Percentiles rank a stretch among this genome's conserved stretches.
Evolutionary conservation across 2,113 vertebrate species (phyloP).

Genomic region (Hystrix brachyura): DNA sequence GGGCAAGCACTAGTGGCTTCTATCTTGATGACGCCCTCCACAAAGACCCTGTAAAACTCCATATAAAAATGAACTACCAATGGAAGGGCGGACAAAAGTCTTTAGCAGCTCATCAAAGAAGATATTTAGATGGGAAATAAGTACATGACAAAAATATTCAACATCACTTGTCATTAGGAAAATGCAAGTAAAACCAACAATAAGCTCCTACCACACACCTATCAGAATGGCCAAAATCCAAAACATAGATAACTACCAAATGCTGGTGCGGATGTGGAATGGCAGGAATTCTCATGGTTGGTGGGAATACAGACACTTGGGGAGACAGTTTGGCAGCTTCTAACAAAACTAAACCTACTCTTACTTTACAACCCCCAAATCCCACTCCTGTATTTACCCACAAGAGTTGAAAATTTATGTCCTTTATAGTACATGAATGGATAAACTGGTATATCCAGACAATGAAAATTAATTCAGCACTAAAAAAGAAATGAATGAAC

Average conservation of each 20-base stretch:
- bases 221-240: not conserved
- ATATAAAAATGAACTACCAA: not conserved
- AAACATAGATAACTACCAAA: not conserved
- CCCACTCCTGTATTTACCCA: not conserved
- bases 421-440: not conserved
- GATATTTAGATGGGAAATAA: not conserved
- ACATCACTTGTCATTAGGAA: not conserved
- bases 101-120: not conserved
- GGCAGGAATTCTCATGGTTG: too few species aligned
- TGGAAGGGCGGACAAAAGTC: not conserved
- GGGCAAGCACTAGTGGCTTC: not conserved
- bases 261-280: not conserved
- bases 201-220: not conserved
- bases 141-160: too few species aligned
- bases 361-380: not conserved
- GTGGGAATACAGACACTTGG: not conserved
- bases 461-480: not conserved
- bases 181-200: not conserved
- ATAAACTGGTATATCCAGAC: not conserved
- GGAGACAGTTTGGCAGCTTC: not conserved
- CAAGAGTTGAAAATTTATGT: not conserved
- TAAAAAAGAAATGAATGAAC: not conserved
- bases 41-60: not conserved
- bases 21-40: not conserved
- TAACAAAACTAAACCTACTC: not conserved